Evolutionary conservation across 2,888 invertebrate species (phyloP).

Genomic region (Sarcophaga subvicina): DNA sequence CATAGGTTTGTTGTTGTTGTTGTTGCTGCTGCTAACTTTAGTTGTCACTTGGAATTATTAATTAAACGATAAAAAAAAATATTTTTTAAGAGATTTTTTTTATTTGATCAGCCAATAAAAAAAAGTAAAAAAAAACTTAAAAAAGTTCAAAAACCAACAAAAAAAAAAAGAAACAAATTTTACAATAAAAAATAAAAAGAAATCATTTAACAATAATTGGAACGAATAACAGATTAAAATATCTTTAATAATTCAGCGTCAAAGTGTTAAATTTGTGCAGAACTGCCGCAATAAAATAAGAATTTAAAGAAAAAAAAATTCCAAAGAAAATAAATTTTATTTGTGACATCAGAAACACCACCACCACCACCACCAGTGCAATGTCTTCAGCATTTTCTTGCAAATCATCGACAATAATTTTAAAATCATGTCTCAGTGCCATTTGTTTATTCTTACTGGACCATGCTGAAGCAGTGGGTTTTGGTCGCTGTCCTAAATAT

Average conservation of each 20-base stretch:
- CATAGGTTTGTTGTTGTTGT: neutral
- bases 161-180: conserved; percentile 8
- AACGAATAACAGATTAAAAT: too few species aligned
- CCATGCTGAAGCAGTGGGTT: conserved; percentile 80
- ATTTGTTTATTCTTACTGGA: conserved; percentile 66
- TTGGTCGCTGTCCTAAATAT: conserved; percentile 87
- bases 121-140: neutral
- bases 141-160: conserved; percentile 7
- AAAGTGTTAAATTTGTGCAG: conserved; percentile 5
- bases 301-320: conserved; percentile 5
- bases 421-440: conserved; percentile 31
- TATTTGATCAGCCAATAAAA: neutral
- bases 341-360: conserved; percentile 1
- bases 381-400: conserved; percentile 10
- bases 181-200: conserved; percentile 2
- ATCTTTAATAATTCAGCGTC: neutral
- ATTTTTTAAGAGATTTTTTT: neutral
- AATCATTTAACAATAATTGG: too few species aligned
- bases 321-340: neutral
- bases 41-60: conserved; percentile 61
- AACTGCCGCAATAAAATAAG: too few species aligned
- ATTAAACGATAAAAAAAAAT: conserved; percentile 23
- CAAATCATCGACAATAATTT: conserved; percentile 22
- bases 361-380: neutral
- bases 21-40: neutral